Conservation (phyloP, 2,113 vertebrate species). For the Eptatretus burgeri region DNA sequence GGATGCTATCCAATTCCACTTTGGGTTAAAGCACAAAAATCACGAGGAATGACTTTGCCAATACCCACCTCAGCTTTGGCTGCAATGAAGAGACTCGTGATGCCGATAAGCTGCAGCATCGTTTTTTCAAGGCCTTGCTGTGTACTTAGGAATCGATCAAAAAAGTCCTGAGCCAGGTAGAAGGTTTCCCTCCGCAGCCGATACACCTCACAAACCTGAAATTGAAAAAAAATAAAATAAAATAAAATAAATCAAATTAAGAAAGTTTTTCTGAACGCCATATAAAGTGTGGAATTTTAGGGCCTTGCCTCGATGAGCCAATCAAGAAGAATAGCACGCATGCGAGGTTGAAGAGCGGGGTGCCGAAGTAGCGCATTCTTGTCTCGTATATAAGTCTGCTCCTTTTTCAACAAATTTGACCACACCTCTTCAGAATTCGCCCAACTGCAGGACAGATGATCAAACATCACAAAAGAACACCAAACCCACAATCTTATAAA, state of each 20-base stretch:
- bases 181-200: slow-evolving; percentile 78
- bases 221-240: too few relatives aligned
- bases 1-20: too few relatives aligned
- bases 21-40: too few relatives aligned
- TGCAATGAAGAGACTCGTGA: slow-evolving; percentile 66
- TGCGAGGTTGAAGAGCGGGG: slow-evolving; percentile 60
- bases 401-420: slow-evolving; percentile 65
- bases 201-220: slow-evolving; percentile 67
- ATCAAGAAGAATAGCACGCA: slow-evolving; percentile 68
- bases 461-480: too few relatives aligned
- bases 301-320: slow-evolving; percentile 79
- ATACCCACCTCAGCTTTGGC: slow-evolving; percentile 55
- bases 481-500: too few relatives aligned
- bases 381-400: slow-evolving; percentile 34
- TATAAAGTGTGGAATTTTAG: not conserved
- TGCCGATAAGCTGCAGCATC: slow-evolving; percentile 64
- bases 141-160: slow-evolving; percentile 83
- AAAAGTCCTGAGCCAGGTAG: slow-evolving; percentile 76
- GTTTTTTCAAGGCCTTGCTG: slow-evolving; percentile 55
- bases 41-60: not conserved
- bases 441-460: slow-evolving; percentile 27
- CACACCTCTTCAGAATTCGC: slow-evolving; percentile 67
- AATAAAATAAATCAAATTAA: not conserved
- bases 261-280: not conserved
- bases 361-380: slow-evolving; percentile 45